These are phyloP conservation scores for Hyalella azteca DNA, from an alignment of 2,888 invertebrate species.

Conservation along the genomic window DNA sequence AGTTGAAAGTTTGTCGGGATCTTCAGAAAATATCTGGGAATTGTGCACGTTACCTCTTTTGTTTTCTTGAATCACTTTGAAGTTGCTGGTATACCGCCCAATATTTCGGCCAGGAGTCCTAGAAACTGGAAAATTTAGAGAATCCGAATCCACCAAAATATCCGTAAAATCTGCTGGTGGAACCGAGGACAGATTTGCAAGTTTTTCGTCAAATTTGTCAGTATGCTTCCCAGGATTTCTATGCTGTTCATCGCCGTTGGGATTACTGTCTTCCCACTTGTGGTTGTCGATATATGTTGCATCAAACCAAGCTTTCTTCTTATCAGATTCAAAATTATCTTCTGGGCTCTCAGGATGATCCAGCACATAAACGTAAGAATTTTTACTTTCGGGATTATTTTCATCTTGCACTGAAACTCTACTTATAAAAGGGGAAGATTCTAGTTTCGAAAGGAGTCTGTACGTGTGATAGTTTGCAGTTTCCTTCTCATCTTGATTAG, in stretches of 20 bases:
- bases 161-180: too few relatives aligned
- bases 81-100: constrained; percentile 8
- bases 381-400: not conserved
- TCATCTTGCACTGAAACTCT: not conserved
- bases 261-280: not conserved
- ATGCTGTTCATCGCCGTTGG: not conserved
- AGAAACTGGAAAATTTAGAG: too few relatives aligned
- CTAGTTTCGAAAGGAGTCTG: not conserved
- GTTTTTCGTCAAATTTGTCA: constrained; percentile 1
- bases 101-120: too few relatives aligned
- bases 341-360: not conserved
- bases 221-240: not conserved
- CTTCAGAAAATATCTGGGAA: too few relatives aligned
- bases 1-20: too few relatives aligned
- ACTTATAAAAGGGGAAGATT: not conserved
- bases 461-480: not conserved
- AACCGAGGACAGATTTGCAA: too few relatives aligned
- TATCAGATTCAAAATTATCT: too few relatives aligned
- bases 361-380: not conserved
- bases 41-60: not conserved
- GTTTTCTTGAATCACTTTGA: constrained; percentile 6
- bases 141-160: too few relatives aligned
- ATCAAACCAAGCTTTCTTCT: not conserved
- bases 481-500: not conserved
- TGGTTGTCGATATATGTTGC: not conserved